Evolutionary conservation across 2,888 invertebrate species (phyloP), one percentile per base, ranked within the genome.

Genomic region (Himalopsyche japonica): DNA sequence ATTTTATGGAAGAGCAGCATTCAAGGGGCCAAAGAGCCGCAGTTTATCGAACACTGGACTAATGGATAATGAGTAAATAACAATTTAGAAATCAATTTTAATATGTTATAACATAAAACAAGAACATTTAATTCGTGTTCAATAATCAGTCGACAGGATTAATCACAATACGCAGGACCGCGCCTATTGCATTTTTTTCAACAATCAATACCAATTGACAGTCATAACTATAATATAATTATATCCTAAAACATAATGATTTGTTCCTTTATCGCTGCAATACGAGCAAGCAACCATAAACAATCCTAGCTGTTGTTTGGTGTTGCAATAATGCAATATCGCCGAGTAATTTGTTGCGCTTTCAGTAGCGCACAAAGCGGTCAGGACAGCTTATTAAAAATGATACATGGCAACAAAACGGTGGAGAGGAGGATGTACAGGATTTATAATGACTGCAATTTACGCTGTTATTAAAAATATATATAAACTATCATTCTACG

Each of bases 331-430:
- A 81, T 81, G 81, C 81, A 76, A 81, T 76, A 76, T 32, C 76
- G 34, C 24, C 18, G 20, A 81, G 76, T 76, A 81, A 81, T 81
- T 76, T 81, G 76, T 81, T 81, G 43, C 47, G 37, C 32, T 76
- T 76, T 30, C 47, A 37, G 64, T 47, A n/a, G 57, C 32, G 32
- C 57, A 57, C 57, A 57, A 57, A 57, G 57, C 57, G 57, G 57
- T 57, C 64, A 47, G 76, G 81, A 81, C 81, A 81, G 81, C 81
- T 81, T 81, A 81, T 81, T 81, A 81, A 81, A 81, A 81, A 30
- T 81, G 81, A 81, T 76, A 76, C 76, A 81, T 81, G 81, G 37
- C 37, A 24, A 57, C 57, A 57, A 57, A 57, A 57, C 20, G 20
- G 20, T 24, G 49, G 20, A 7, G 20, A 24, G 20, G 20, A 7